These are phyloP conservation scores for Rhabditophanes sp. DNA, from an alignment of 2,888 invertebrate species.

Conservation along the genomic window DNA sequence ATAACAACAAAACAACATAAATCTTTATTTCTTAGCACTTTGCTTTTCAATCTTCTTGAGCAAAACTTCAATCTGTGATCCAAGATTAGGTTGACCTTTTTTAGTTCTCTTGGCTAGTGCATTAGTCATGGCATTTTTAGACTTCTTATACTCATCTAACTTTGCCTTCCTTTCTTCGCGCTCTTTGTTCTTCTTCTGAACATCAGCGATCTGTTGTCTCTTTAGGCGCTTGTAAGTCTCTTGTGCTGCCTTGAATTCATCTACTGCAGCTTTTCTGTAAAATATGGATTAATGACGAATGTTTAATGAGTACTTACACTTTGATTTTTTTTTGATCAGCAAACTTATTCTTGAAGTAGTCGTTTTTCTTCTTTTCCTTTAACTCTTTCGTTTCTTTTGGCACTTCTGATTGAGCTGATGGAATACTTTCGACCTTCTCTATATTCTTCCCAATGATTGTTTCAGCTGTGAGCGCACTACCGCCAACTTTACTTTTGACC, in stretches of 20 bases:
- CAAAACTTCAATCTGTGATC: constrained; percentile 26
- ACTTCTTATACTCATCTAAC: constrained; percentile 15
- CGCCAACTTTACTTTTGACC: no score
- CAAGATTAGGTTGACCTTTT: constrained; percentile 32
- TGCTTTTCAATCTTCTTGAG: constrained; percentile 24
- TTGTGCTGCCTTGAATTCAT: not conserved
- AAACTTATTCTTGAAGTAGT: no score
- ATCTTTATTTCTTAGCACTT: constrained; percentile 7
- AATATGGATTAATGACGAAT: no score
- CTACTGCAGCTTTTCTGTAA: not conserved
- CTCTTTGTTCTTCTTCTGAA: constrained; percentile 11
- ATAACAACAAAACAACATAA: not conserved
- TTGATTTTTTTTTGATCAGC: no score
- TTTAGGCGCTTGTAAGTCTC: constrained; percentile 11
- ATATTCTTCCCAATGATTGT: no score
- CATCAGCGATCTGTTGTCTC: no score
- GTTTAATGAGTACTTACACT: no score
- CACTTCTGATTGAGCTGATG: no score
- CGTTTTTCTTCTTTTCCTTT: no score
- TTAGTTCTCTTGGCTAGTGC: constrained; percentile 22
- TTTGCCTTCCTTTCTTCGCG: constrained; percentile 11
- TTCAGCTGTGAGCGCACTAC: no score
- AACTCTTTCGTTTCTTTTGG: no score
- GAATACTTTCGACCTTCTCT: no score
- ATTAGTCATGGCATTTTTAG: constrained; percentile 24